These are phyloP conservation scores for Timema podura DNA, from an alignment of 2,888 invertebrate genomes.

Conservation along the genomic window DNA sequence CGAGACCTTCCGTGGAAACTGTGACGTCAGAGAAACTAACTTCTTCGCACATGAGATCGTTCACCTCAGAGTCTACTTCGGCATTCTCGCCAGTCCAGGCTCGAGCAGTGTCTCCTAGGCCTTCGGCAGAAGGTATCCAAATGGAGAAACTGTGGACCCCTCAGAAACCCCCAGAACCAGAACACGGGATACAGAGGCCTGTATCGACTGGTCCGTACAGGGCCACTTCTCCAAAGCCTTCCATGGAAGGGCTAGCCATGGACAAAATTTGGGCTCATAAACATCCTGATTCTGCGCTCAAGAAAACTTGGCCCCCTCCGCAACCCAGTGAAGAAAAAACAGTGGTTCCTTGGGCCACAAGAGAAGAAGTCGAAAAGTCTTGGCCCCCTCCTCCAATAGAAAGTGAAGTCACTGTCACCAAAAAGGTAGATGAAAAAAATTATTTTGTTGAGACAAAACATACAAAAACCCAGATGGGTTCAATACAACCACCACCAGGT, in stretches of 20 bases:
- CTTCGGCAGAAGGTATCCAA: slow-evolving; percentile 42
- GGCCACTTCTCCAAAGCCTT: slow-evolving; percentile 50
- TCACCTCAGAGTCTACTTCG: slow-evolving; percentile 17
- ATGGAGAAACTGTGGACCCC: slow-evolving; percentile 44
- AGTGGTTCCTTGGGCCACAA: slow-evolving; percentile 41
- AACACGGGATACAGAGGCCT: slow-evolving; percentile 21
- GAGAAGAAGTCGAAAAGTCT: slow-evolving; percentile 43
- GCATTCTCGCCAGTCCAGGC: slow-evolving; percentile 11
- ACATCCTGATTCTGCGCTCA: slow-evolving; percentile 45
- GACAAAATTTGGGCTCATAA: slow-evolving; percentile 63
- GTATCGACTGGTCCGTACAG: slow-evolving; percentile 22
- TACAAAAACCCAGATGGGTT: background rate
- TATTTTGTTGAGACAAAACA: background rate
- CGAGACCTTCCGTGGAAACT: slow-evolving; percentile 7
- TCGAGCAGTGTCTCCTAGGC: slow-evolving; percentile 40
- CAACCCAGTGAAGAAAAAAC: slow-evolving; percentile 38
- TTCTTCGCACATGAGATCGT: slow-evolving; percentile 20
- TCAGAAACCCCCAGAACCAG: slow-evolving; percentile 32
- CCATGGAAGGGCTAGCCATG: slow-evolving; percentile 62
- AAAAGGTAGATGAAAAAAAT: background rate
- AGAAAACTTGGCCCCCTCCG: slow-evolving; percentile 52
- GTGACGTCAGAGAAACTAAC: slow-evolving; percentile 17
- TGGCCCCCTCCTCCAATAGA: slow-evolving; percentile 39
- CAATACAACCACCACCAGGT: too few species aligned
- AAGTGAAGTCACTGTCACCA: background rate